These are phyloP conservation scores for Chironomus striatipennis DNA, from an alignment of 1,140 invertebrate species.

Conservation along the genomic window DNA sequence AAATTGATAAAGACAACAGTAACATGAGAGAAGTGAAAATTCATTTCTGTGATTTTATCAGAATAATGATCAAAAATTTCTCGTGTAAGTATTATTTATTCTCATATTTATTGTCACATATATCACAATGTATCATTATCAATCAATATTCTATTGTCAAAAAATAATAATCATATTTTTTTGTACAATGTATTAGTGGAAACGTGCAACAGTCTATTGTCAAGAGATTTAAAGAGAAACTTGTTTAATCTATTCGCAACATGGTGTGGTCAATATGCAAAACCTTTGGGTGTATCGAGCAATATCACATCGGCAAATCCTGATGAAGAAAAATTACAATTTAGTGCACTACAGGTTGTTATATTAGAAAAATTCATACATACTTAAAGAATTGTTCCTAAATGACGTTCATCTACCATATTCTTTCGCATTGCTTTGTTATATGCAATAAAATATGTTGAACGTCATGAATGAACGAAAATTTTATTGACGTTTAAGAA, in stretches of 20 bases:
- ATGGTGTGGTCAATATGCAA: slow-evolving; percentile 82
- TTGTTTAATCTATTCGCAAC: slow-evolving; percentile 86
- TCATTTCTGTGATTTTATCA: slow-evolving; percentile 90
- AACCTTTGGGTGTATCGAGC: slow-evolving; percentile 38
- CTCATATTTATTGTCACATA: neutral
- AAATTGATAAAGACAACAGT: slow-evolving; percentile 78
- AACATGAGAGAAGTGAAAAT: slow-evolving; percentile 75
- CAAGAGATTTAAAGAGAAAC: slow-evolving; percentile 74
- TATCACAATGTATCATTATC: neutral
- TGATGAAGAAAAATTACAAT: slow-evolving; percentile 55
- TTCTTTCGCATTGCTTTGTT: no score
- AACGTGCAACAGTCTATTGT: slow-evolving; percentile 72
- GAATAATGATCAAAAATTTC: slow-evolving; percentile 88
- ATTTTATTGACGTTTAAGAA: neutral
- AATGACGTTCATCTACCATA: no score
- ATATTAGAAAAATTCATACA: neutral
- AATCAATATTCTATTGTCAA: slow-evolving; percentile 4
- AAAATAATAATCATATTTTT: neutral
- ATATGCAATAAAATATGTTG: no score
- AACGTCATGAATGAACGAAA: no score
- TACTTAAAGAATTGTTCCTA: no score
- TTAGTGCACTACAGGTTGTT: slow-evolving; percentile 65
- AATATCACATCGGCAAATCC: slow-evolving; percentile 30
- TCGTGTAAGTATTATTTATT: slow-evolving; percentile 51
- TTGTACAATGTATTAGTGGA: slow-evolving; percentile 56